Conservation (phyloP, 2,888 invertebrate genomes). For the Cepaea hortensis region DNA sequence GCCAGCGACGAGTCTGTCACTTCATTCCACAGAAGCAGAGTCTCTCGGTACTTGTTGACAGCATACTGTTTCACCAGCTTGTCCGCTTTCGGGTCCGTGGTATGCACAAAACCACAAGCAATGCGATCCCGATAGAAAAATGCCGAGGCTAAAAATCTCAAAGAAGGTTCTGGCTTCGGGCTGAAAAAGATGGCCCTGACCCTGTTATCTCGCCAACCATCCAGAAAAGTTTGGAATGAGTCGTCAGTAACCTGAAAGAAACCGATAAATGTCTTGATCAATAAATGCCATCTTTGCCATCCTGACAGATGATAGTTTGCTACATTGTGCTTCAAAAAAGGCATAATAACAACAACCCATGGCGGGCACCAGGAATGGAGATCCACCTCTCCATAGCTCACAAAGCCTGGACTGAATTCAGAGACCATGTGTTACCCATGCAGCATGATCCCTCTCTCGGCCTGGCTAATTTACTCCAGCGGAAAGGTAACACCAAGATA, state of each 20-base stretch:
- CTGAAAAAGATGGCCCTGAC: slow-evolving; percentile 90
- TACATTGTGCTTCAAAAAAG: no score
- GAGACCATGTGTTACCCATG: no score
- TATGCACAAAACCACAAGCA: slow-evolving; percentile 83
- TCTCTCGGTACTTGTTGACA: slow-evolving; percentile 80
- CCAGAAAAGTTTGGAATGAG: slow-evolving; percentile 85
- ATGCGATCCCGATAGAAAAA: slow-evolving; percentile 90
- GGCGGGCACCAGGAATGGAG: no score
- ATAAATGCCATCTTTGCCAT: background rate
- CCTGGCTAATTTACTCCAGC: no score
- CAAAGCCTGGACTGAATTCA: no score
- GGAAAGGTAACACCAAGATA: no score
- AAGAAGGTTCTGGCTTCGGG: slow-evolving; percentile 83
- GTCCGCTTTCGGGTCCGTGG: slow-evolving; percentile 70
- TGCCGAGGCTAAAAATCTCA: slow-evolving; percentile 91
- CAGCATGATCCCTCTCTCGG: no score
- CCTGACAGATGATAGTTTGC: no score
- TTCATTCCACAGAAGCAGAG: slow-evolving; percentile 92
- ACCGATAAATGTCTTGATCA: background rate
- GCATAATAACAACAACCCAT: no score
- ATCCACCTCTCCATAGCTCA: no score
- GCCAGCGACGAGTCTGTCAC: slow-evolving; percentile 79
- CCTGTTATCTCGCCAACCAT: slow-evolving; percentile 93
- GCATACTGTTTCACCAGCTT: slow-evolving; percentile 81
- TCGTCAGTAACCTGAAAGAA: slow-evolving; percentile 81